Evolutionary conservation across 2,888 invertebrate genomes (phyloP), one percentile per base, ranked within the genome.

Genomic region (Caenorhabditis macrosperma): DNA sequence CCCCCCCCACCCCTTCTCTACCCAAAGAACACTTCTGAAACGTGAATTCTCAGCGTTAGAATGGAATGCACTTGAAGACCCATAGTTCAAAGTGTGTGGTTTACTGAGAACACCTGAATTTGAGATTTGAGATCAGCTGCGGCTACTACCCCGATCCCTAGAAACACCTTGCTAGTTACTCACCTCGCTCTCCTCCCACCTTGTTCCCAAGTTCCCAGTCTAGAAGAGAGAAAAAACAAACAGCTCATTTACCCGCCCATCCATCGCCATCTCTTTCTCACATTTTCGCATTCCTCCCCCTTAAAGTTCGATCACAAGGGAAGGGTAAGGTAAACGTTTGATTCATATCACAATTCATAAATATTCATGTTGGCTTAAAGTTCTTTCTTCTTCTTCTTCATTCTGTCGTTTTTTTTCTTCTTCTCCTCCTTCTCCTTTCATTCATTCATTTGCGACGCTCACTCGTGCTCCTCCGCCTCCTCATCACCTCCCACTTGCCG

Each of bases 261-360:
- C 10, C 44, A n/a, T 44, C 38, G 7, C 12, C 38, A 15, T 12
- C 10, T 24, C 38, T 33, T 50, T 59, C 59, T 68, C 33, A 33
- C 41, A 9, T 9, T 38, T 12, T 60, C 38, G 26, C 17, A 35
- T 35, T 44, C 55, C 17, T 46, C 46, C 22, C 44, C 61, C 26
- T 71, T 52, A 63, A 63, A 71, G 71, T 71, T 71, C 71, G 44
- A 63, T 61, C 61, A 71, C 60, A 71, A 44, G 60, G 60, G n/a
- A 50, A 17, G 1, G 20, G 33, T 10, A 24, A 60, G 28, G 44
- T 52, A 71, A 61, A 52, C 60, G 60, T 33, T 71, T 71, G 71
- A 71, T 63, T 71, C 63, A 63, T 61, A 71, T 61, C 71, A 54
- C 61, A 61, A 46, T 55, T 55, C 35, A 71, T 71, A 35, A 52